A percentile compares a stretch with the other conserved stretches of the same genome.
Conservation (phyloP, 1,140 invertebrate genomes). For the Microplitis mediator region DNA sequence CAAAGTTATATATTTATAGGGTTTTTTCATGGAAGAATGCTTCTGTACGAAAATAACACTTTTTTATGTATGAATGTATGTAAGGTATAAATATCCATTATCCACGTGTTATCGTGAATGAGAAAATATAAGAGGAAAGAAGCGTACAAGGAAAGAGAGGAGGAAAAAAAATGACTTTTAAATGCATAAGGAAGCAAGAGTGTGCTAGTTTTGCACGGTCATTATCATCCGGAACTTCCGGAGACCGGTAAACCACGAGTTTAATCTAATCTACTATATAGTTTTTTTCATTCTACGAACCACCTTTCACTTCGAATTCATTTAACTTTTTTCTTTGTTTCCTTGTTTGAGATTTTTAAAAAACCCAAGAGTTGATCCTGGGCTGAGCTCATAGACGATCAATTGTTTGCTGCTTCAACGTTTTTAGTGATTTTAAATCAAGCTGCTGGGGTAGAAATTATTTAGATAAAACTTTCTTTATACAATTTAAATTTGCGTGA, state of each 20-base stretch:
- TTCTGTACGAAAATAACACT: no score
- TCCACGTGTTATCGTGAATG: neutral
- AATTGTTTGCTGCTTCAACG: neutral
- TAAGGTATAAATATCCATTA: no score
- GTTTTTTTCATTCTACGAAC: neutral
- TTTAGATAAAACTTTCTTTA: no score
- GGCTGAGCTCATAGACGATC: no score
- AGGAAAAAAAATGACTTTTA: conserved; percentile 12
- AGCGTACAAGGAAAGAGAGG: neutral
- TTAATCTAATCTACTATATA: conserved; percentile 32
- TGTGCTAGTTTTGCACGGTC: conserved; percentile 12
- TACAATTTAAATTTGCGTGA: no score
- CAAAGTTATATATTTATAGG: neutral
- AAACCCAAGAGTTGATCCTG: no score
- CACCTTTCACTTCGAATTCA: neutral
- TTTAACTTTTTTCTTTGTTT: neutral
- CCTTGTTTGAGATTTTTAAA: neutral
- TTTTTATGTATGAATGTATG: no score
- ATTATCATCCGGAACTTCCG: conserved; percentile 33
- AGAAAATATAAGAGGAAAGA: neutral
- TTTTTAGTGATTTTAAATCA: neutral
- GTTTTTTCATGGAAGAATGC: no score
- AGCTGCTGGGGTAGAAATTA: neutral
- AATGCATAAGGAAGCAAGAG: neutral
- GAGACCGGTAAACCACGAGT: conserved; percentile 26